Evolutionary conservation across 2,888 invertebrate species (phyloP), one percentile per base, ranked within the genome.

Genomic region (Leucoma salicis): DNA sequence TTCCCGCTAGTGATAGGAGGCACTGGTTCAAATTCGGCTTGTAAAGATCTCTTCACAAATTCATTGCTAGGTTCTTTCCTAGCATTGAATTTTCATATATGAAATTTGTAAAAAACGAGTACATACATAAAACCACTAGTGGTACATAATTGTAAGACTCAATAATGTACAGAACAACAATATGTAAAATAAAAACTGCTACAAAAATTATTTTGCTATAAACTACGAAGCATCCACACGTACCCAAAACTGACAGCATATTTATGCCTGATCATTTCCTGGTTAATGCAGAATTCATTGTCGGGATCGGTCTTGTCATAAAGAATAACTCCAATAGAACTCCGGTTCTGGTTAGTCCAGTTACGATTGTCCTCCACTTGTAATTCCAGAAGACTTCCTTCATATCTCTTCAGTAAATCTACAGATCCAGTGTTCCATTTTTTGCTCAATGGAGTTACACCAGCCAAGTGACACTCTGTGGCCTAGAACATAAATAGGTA

Each of bases 211-310:
- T n/a, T n/a, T n/a, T n/a, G n/a, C n/a, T n/a, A n/a, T n/a, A n/a
- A n/a, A n/a, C n/a, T n/a, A n/a, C n/a, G n/a, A 25, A 28, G 28
- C 18, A 29, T 24, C 33, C 24, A 24, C 16, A n/a, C 69, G 64
- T 61, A 87, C 89, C 88, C 88, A 50, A 85, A 76, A 0, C 73
- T 63, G 27, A 86, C 70, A 1, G 87, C 89, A 44, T 73, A 84
- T 57, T 83, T 87, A 57, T 78, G 53, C 38, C 75, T 78, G 39
- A 86, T 74, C 87, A 88, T 83, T 48, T 80, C 73, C 5, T 70
- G 63, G 57, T 89, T 89, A 53, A 89, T 53, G 49, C 86, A 85
- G 7, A 79, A 42, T 3, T 52, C 31, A 27, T 75, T 57, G 0
- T 82, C 81, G 0, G 57, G 53, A 21, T 78, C 75, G 1, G 57